phyloP scores from a whole-genome alignment of 64 coral and sea anemone genomes.

The Montipora sp. region DNA sequence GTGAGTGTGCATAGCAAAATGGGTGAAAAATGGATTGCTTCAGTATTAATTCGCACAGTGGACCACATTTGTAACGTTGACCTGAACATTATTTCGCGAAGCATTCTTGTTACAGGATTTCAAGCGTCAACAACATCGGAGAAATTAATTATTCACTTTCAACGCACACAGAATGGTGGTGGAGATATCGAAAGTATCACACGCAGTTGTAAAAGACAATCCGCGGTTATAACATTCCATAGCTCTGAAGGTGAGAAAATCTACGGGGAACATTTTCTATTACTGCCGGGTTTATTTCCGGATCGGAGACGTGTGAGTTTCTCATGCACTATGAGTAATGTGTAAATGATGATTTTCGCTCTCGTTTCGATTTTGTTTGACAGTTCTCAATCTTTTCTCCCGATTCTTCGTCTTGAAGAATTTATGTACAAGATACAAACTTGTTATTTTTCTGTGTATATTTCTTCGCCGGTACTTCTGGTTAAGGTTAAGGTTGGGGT shows the following conservation, averaged over 20 bases:
- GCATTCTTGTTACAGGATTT: conserved; percentile 20
- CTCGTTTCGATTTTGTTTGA: too few species aligned
- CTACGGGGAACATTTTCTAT: background rate
- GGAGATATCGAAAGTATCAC: conserved; percentile 48
- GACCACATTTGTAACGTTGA: background rate
- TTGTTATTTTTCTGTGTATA: too few species aligned
- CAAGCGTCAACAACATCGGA: background rate
- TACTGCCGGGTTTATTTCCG: background rate
- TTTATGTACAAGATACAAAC: too few species aligned
- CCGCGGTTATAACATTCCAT: conserved; percentile 57
- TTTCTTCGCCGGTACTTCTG: too few species aligned
- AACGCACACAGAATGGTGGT: conserved; percentile 47
- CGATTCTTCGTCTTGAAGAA: too few species aligned
- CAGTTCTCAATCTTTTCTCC: too few species aligned
- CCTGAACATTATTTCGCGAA: conserved; percentile 9
- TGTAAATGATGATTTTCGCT: too few species aligned
- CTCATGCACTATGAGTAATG: fast-evolving
- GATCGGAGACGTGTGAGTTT: background rate
- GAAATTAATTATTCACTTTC: conserved; percentile 61
- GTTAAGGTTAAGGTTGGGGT: too few species aligned
- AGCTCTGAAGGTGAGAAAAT: conserved; percentile 35
- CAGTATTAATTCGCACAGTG: background rate
- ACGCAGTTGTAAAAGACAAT: background rate
- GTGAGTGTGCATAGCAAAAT: too few species aligned
- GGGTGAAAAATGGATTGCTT: background rate